Base-by-base conservation (phyloP, 2,113 vertebrate species). In the Epinephelus lanceolatus region DNA sequence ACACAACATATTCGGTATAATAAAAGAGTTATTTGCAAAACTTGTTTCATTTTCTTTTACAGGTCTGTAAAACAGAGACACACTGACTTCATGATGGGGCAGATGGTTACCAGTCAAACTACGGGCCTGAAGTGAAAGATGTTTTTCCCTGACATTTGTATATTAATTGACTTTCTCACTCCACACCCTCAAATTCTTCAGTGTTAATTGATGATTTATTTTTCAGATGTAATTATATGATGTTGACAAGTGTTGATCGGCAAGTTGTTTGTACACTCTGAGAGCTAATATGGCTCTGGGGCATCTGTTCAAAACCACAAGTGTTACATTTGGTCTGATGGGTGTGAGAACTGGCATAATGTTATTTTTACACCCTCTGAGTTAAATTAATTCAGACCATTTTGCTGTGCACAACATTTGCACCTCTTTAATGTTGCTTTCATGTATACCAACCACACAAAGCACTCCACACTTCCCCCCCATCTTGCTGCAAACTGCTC, bases 351-450 rank as follows among this genome's bases (percentile, higher is more conserved):
- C 42, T 27, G 69, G 6, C 27, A 8, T 47, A 4, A 67, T 45
- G 60, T 57, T 85, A 69, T 62, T 72, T 78, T 57, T 74, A 61
- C 14, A 73, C 45, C 42, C 18, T 30, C n/a, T 19, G 55, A 81
- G 40, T 62, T 47, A 53, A 68, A 57, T 74, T 51, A 49, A n/a
- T 63, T 62, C n/a, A 7, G 55, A 72, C 74, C 47, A 2, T 62
- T 60, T 76, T 61, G 45, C 55, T 68, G 15, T 47, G 47, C 40
- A 62, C 15, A 63, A 60, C 71, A 61, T 30, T 52, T 51, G 10
- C 30, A n/a, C n/a, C n/a, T 27, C 37, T 70, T 63, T 60, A 78
- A 52, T 68, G 56, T 51, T 55, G 45, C 40, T 63, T 51, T 71
- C 61, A 59, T 72, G 53, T 47, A 5, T 21, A 25, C 17, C 27